These are phyloP conservation scores for Zeuzera pyrina DNA, from an alignment of 2,888 invertebrate genomes.

Conservation along the genomic window DNA sequence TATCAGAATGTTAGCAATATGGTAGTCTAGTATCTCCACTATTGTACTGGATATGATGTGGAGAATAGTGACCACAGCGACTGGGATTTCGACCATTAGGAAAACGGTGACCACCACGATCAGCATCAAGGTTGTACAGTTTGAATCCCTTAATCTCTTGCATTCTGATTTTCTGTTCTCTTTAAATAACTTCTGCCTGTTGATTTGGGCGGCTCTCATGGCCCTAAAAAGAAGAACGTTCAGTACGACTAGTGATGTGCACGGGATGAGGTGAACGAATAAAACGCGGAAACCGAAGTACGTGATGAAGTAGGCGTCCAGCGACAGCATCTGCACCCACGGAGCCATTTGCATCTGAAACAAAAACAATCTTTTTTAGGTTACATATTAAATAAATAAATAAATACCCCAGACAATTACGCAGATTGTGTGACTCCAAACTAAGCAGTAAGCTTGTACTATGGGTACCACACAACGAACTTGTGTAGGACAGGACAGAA, in stretches of 20 bases:
- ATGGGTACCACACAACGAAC: too few relatives aligned
- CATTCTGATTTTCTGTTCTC: constrained; percentile 85
- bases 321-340: constrained; percentile 81
- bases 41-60: constrained; percentile 86
- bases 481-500: too few relatives aligned
- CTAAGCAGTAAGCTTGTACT: too few relatives aligned
- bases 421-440: too few relatives aligned
- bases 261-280: constrained; percentile 93
- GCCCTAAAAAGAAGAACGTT: constrained; percentile 91
- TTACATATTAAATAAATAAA: too few relatives aligned
- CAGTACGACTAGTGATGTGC: constrained; percentile 88
- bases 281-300: constrained; percentile 90
- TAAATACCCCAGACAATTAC: too few relatives aligned
- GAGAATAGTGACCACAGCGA: constrained; percentile 86
- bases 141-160: constrained; percentile 83
- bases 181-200: constrained; percentile 83
- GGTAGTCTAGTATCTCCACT: constrained; percentile 82
- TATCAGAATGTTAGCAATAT: constrained; percentile 83
- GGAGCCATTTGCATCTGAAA: constrained; percentile 70
- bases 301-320: constrained; percentile 84
- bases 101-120: constrained; percentile 91
- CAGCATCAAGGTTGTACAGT: constrained; percentile 90
- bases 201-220: constrained; percentile 86
- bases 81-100: constrained; percentile 86
- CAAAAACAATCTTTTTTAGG: too few relatives aligned